Conservation (phyloP, 1,140 invertebrate species). For the Periplaneta americana region DNA sequence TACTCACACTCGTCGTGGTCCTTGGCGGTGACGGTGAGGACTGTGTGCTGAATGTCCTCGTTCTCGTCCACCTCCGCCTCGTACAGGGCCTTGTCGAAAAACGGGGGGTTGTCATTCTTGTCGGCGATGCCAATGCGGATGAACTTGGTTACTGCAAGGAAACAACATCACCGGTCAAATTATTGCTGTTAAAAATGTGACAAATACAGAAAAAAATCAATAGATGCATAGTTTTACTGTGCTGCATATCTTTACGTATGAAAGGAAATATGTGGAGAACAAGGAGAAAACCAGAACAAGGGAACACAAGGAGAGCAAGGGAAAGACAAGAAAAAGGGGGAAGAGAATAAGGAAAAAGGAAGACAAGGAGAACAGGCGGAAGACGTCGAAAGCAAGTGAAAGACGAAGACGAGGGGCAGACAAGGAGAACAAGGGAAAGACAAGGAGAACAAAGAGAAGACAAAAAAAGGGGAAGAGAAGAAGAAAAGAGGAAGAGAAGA, state of each 20-base stretch:
- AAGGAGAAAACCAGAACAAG: background rate
- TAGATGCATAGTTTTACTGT: too few relatives aligned
- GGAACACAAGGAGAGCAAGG: too few relatives aligned
- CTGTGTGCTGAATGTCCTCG: conserved; percentile 94
- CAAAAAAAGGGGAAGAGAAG: background rate
- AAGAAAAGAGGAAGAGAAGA: background rate
- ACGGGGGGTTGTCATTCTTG: conserved; percentile 97
- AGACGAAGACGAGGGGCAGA: too few relatives aligned
- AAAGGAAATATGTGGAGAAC: background rate
- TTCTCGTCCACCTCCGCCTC: conserved; percentile 96
- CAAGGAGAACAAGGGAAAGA: background rate
- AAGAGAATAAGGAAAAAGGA: too few relatives aligned
- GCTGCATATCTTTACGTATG: too few relatives aligned
- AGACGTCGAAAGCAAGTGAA: background rate
- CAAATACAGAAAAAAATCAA: background rate
- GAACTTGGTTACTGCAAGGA: conserved; percentile 80
- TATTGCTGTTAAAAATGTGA: too few relatives aligned
- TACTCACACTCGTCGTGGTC: conserved; percentile 97
- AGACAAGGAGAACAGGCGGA: too few relatives aligned
- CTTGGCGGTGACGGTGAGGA: conserved; percentile 95
- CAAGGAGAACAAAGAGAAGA: background rate
- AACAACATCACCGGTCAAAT: too few relatives aligned
- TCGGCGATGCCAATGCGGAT: conserved; percentile 87
- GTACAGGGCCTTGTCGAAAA: conserved; percentile 93
- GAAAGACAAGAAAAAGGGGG: too few relatives aligned